Evolutionary conservation across 2,797 vertebrate species (phyloP), one percentile per base, ranked within the genome.

Genomic region (Alca torda): DNA sequence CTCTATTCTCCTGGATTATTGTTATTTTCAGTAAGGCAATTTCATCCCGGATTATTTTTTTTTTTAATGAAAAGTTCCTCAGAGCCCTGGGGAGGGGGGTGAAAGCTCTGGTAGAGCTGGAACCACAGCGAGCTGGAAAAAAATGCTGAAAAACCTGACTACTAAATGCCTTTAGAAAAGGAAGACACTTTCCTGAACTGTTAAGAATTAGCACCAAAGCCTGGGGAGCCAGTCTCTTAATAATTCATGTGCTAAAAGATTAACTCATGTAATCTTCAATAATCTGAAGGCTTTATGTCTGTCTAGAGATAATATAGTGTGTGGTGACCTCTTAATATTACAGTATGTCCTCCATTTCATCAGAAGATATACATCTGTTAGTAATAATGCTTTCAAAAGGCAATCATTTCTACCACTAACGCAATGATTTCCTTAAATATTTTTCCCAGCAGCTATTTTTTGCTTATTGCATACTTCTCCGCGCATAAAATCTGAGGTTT

Each of bases 401-500:
- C 89, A 96, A 86, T 84, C 60, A 59, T 69, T 93, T 85, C 69
- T 89, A 50, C 51, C 31, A 23, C 81, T 3, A 48, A 69, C 4
- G 28, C 75, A 87, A 93, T 81, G 78, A 97, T 96, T 97, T 97
- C 96, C 96, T 95, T 93, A 86, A 95, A 75, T 91, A 92, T 96
- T 96, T 93, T 95, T 59, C 93, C 93, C 90, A 93, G 92, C 65
- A 96, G 95, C 92, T 96, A 87, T 96, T 95, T 96, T 93, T 87
- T 93, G 57, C 64, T 82, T 94, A 56, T 87, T 85, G 53, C 87
- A 76, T 93, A 48, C 43, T 90, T 81, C 61, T 35, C 61, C 61
- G 39, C 2, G 5, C 88, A 80, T 68, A 46, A 88, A 90, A 77
- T n/a, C 26, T 72, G 51, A 73, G 57, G 15, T 77, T 89, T 83